These are phyloP conservation scores for Tor tambroides DNA, from an alignment of 2,113 vertebrate genomes.

Conservation along the genomic window DNA sequence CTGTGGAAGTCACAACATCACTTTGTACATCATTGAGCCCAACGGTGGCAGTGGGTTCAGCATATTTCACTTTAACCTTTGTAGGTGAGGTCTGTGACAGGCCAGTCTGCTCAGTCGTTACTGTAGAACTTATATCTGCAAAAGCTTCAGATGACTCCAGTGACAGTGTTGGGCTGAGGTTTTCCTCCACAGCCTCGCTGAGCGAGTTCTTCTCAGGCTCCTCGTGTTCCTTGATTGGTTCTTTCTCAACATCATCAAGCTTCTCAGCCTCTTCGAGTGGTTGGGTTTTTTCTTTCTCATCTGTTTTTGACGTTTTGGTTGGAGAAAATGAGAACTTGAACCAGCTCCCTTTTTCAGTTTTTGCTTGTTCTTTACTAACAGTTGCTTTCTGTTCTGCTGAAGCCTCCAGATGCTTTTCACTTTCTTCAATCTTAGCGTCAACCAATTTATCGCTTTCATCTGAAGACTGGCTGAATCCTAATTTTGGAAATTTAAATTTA, in stretches of 20 bases:
- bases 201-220: conserved; percentile 59
- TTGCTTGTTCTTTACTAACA: conserved; percentile 59
- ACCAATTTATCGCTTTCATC: conserved; percentile 39
- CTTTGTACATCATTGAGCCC: conserved; percentile 61
- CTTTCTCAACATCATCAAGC: conserved; percentile 53
- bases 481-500: conserved; percentile 55
- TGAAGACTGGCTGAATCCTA: conserved; percentile 52
- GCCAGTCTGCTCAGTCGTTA: conserved; percentile 69
- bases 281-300: conserved; percentile 47
- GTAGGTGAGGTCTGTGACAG: conserved; percentile 70
- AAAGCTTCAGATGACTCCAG: conserved; percentile 77
- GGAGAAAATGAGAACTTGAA: conserved; percentile 76
- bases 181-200: conserved; percentile 62
- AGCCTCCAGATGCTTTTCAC: conserved; percentile 42
- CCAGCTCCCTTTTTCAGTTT: conserved; percentile 69
- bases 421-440: conserved; percentile 33
- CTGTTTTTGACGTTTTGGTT: conserved; percentile 62
- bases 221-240: background rate
- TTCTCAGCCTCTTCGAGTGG: conserved; percentile 50
- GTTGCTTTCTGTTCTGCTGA: conserved; percentile 54
- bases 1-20: conserved; percentile 72
- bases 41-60: conserved; percentile 58
- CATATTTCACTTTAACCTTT: conserved; percentile 76
- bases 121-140: conserved; percentile 75
- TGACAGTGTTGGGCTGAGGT: conserved; percentile 71